Evolutionary conservation across 2,113 vertebrate species (phyloP).

Genomic region (Empidonax traillii): DNA sequence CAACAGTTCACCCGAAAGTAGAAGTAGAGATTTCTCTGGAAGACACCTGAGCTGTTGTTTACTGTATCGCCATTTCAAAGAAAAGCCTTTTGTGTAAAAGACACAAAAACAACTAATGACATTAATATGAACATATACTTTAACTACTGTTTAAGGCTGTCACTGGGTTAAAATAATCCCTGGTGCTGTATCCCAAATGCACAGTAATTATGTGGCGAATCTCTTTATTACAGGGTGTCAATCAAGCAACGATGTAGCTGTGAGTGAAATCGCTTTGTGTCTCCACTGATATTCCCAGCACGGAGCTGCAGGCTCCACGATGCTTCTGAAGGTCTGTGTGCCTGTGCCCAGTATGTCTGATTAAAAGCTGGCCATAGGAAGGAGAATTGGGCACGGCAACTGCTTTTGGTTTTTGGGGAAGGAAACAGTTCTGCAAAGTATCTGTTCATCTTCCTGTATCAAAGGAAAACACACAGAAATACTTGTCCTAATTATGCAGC

Average conservation of each 20-base stretch:
- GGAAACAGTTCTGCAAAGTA: neutral
- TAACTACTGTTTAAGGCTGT: constrained; percentile 45
- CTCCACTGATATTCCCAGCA: constrained; percentile 19
- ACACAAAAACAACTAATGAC: constrained; percentile 27
- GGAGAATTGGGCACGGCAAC: neutral
- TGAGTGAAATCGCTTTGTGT: neutral
- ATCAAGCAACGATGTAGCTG: neutral
- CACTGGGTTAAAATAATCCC: constrained; percentile 14
- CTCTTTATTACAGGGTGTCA: constrained; percentile 60
- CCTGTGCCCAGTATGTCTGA: neutral
- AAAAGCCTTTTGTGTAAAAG: constrained; percentile 29
- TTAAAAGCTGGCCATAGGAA: neutral
- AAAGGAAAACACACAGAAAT: neutral
- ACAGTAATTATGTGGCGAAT: constrained; percentile 31
- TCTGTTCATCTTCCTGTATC: neutral
- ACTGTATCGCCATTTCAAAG: neutral
- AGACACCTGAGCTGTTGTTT: constrained; percentile 9
- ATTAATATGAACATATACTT: constrained; percentile 38
- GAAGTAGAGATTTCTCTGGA: neutral
- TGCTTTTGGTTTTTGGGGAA: neutral
- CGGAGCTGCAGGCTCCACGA: neutral
- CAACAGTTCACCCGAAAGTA: neutral
- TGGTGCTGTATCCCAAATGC: constrained; percentile 26
- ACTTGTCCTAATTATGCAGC: neutral
- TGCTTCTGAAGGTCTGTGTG: neutral